phyloP scores from a whole-genome alignment of 1,140 invertebrate species.

The Anadara kagoshimensis region DNA sequence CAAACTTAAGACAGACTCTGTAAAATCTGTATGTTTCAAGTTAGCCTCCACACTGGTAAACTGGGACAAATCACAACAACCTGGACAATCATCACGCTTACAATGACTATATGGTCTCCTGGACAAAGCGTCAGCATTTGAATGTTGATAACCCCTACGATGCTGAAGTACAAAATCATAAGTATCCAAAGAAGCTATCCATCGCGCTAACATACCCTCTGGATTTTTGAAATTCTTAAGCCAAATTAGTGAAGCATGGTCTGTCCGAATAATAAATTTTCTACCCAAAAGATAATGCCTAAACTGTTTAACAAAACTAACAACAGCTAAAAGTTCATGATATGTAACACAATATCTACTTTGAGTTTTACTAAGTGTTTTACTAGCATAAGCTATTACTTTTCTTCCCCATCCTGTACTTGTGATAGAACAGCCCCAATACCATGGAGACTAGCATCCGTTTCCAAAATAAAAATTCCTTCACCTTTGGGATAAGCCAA shows the following conservation, averaged over 20 bases:
- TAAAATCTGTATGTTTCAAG: no score
- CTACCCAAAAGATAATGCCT: conserved; percentile 10
- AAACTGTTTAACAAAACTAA: conserved; percentile 29
- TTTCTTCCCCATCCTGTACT: conserved; percentile 3
- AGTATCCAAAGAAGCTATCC: not conserved
- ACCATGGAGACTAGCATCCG: conserved; percentile 43
- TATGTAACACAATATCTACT: conserved; percentile 21
- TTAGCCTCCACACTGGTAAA: not conserved
- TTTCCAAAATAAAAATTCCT: conserved; percentile 40
- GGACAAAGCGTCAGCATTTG: conserved; percentile 13
- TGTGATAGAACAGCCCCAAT: conserved; percentile 54
- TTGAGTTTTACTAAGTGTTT: conserved; percentile 1
- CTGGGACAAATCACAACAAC: not conserved
- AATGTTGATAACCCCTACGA: conserved; percentile 1
- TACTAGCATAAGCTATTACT: conserved; percentile 19
- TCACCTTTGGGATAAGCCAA: conserved; percentile 34
- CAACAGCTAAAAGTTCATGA: conserved; percentile 9
- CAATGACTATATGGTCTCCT: not conserved
- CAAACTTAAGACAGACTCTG: no score
- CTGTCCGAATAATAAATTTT: conserved; percentile 11
- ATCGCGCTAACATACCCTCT: conserved; percentile 12
- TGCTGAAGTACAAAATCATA: conserved; percentile 21
- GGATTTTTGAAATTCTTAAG: conserved; percentile 7
- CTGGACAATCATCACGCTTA: not conserved
- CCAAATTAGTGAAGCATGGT: conserved; percentile 16